Evolutionary conservation across 1,140 invertebrate species (phyloP).

Genomic region (Trichonephila inaurata): DNA sequence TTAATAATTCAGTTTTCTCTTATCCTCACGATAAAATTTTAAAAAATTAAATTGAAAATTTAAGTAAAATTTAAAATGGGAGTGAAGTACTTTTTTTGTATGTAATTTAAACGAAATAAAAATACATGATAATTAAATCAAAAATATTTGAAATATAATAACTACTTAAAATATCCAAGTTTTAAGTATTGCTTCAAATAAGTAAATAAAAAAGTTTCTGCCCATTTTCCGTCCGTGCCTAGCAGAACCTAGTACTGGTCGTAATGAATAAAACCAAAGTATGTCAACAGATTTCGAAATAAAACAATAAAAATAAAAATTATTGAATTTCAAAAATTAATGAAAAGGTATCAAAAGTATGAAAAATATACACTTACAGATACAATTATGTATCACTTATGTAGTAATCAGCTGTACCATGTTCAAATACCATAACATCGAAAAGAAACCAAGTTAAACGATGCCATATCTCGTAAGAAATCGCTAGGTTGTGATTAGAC

Average conservation of each 20-base stretch:
- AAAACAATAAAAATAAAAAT: background rate
- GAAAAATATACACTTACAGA: slow-evolving; percentile 29
- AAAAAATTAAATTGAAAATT: too few relatives aligned
- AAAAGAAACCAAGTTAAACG: background rate
- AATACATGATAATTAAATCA: too few relatives aligned
- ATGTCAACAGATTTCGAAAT: background rate
- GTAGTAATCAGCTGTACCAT: slow-evolving; percentile 15
- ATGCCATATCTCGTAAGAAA: background rate
- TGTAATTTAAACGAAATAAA: too few relatives aligned
- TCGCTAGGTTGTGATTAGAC: background rate
- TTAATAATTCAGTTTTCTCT: too few relatives aligned
- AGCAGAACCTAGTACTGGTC: background rate
- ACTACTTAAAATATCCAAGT: background rate
- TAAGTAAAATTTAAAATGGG: too few relatives aligned
- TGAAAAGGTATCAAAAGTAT: background rate
- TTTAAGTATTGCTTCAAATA: background rate
- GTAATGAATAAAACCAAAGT: background rate
- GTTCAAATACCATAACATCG: background rate
- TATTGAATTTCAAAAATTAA: background rate
- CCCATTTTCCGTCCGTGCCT: slow-evolving; percentile 1
- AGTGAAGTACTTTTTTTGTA: too few relatives aligned
- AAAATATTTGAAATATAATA: background rate
- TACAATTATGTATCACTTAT: background rate
- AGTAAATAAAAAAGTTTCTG: background rate
- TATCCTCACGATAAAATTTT: too few relatives aligned